Evolutionary conservation across 2,888 invertebrate species (phyloP).

Genomic region (Sesamia inferens): DNA sequence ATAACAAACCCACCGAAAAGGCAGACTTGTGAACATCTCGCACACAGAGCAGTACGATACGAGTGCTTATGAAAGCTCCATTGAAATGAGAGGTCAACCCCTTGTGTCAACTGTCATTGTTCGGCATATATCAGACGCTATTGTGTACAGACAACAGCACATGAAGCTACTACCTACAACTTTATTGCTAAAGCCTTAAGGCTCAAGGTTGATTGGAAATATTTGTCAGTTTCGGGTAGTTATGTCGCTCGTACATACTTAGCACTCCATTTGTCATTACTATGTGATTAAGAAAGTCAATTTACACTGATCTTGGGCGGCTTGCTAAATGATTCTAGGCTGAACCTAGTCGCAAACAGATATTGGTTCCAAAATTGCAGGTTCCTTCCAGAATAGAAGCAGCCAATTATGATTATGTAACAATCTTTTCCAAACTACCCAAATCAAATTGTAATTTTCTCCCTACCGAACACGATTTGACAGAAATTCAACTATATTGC

Average conservation of each 20-base stretch:
- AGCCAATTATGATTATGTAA: neutral
- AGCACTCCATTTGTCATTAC: conserved; percentile 21
- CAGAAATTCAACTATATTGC: neutral
- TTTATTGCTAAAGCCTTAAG: no score
- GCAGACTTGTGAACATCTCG: conserved; percentile 58
- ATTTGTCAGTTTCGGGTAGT: no score
- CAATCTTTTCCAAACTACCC: conserved; percentile 1
- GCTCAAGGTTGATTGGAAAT: no score
- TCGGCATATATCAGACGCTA: neutral
- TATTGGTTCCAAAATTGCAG: conserved; percentile 29
- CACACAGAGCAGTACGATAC: neutral
- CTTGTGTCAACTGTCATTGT: neutral
- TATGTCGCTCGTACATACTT: neutral
- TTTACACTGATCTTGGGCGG: conserved; percentile 9
- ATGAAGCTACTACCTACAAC: no score
- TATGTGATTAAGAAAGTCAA: conserved; percentile 14
- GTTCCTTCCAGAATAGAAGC: conserved; percentile 3
- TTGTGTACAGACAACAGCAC: conserved; percentile 1
- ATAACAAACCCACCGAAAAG: conserved; percentile 66
- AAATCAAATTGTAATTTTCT: conserved; percentile 5
- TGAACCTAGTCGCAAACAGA: conserved; percentile 40
- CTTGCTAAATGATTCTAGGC: conserved; percentile 38
- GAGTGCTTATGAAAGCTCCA: neutral
- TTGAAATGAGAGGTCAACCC: neutral
- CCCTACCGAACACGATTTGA: neutral